Base-by-base conservation (phyloP, 2,113 vertebrate genomes). In the Aplodontia rufa region DNA sequence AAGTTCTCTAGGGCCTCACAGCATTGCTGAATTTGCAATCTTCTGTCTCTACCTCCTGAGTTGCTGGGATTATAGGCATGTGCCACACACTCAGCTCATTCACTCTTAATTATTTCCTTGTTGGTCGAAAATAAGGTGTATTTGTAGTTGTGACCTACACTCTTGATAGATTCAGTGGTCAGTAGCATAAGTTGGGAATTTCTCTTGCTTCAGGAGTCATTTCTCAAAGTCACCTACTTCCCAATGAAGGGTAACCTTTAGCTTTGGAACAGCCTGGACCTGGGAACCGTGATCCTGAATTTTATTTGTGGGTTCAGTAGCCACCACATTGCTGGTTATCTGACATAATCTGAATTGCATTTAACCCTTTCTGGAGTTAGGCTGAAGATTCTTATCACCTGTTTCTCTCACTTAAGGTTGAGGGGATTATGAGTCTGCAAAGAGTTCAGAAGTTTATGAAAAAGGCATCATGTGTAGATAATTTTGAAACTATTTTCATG, bases 391-490 rank as follows among this genome's bases (percentile, higher is more conserved):
- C 58, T 85, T 78, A 17, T 64, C 51, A 78, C 68, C 24, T 89
- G 62, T 85, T 96, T 93, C 55, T 92, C 42, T 97, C 37, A 78
- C 2, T 79, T 96, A 37, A 47, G 19, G 68, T 92, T 82, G 53
- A 76, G 22, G n/a, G 16, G n/a, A 74, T 81, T 92, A 60, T 87
- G 24, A 95, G 72, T 89, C 40, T 94, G 8, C 85, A 74, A 66
- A 90, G 81, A 49, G 53, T 93, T 91, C 78, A 85, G 28, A 90
- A 78, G 42, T 85, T 81, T 90, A 42, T 86, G 79, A 92, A 32
- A 87, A 78, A 85, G 32, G 5, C 30, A 37, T 87, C 26, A 58
- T 58, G 28, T 66, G 49, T 84, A 75, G 19, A 62, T 94, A 75
- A 71, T 49, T 91, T 87, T 89, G 60, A 89, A 80, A 86, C 17